A percentile compares a stretch with the other conserved stretches of the same genome.
Conservation (phyloP, 2,888 invertebrate species). For the Caenorhabditis panamensis region DNA sequence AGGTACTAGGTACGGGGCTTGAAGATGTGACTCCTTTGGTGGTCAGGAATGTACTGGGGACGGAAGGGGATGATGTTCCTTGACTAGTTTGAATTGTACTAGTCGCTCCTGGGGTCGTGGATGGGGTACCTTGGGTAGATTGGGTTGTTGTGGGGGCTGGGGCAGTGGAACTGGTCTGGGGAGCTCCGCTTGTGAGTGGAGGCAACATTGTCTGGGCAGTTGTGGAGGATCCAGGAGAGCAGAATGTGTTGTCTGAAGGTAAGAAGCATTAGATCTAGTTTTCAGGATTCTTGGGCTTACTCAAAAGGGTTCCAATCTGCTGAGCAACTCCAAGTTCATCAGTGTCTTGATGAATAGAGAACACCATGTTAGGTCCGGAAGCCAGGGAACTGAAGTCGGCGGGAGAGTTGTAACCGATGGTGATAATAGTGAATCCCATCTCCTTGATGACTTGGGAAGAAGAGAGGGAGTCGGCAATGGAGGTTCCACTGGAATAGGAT, state of each 20-base stretch:
- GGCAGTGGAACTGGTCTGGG: neutral
- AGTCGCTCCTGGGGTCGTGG: neutral
- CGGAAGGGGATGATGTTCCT: too few species aligned
- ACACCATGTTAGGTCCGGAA: neutral
- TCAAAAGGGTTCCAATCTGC: conserved; percentile 31
- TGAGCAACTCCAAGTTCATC: conserved; percentile 25
- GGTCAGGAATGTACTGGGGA: too few species aligned
- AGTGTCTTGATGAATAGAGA: neutral
- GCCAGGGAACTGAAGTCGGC: conserved; percentile 34
- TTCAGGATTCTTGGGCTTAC: conserved; percentile 7
- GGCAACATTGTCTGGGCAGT: neutral
- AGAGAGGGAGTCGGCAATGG: neutral
- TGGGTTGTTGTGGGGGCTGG: neutral
- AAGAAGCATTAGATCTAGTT: too few species aligned
- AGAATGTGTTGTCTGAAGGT: neutral
- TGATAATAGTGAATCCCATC: conserved; percentile 17
- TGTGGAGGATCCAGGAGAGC: neutral
- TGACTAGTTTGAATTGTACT: neutral
- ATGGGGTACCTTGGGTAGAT: too few species aligned
- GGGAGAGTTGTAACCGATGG: conserved; percentile 8
- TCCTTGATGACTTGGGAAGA: neutral
- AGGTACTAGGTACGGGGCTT: too few species aligned
- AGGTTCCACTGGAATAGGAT: conserved; percentile 16
- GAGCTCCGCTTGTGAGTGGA: too few species aligned
- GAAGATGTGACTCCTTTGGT: too few species aligned